Evolutionary conservation across 2,888 invertebrate species (phyloP).

Genomic region (Agrochola circellaris): DNA sequence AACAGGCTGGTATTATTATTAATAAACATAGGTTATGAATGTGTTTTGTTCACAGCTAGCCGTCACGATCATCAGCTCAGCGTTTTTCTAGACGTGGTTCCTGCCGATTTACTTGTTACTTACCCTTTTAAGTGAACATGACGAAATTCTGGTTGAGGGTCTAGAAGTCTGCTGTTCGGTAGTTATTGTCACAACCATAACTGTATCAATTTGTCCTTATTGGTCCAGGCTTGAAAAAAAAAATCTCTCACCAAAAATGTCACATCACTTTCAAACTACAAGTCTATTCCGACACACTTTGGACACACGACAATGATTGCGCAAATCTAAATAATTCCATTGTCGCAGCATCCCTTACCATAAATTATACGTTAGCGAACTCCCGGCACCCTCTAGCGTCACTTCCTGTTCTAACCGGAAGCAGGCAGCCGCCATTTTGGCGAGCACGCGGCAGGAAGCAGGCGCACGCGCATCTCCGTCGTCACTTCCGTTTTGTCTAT

Average conservation of each 20-base stretch:
- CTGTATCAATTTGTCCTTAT: background rate
- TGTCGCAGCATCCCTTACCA: constrained; percentile 81
- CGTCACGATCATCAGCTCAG: background rate
- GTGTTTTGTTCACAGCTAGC: background rate
- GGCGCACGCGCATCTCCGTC: constrained; percentile 87
- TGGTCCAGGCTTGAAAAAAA: background rate
- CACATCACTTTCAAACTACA: constrained; percentile 20
- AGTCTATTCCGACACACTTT: constrained; percentile 15
- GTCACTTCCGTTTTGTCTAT: constrained; percentile 84
- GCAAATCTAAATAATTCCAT: constrained; percentile 78
- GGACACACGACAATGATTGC: constrained; percentile 74
- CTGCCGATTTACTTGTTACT: background rate
- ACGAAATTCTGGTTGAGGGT: background rate
- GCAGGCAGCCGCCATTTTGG: constrained; percentile 89
- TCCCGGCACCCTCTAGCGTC: constrained; percentile 80
- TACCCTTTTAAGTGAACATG: background rate
- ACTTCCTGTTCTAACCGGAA: constrained; percentile 83
- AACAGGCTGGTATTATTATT: no score
- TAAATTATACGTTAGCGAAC: constrained; percentile 83
- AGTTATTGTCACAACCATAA: background rate
- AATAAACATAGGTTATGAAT: background rate
- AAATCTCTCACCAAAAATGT: background rate
- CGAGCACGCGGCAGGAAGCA: constrained; percentile 88
- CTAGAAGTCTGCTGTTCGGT: no score
- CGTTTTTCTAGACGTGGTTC: background rate